Conservation (phyloP, 64 coral and sea anemone genomes). For the Platygyra sinensis region DNA sequence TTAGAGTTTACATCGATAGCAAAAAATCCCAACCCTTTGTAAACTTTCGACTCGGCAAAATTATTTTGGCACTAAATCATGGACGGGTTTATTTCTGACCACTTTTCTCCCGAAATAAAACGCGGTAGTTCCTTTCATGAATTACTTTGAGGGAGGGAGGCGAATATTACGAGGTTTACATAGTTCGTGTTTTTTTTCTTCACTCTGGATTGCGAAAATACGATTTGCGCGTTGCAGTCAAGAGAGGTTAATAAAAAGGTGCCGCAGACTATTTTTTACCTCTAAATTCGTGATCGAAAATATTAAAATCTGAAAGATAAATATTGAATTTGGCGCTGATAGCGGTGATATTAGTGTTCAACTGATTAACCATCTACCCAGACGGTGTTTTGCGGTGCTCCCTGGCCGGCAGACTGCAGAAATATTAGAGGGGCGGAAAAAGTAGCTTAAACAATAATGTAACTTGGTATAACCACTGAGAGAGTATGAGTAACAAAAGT, state of each 20-base stretch:
- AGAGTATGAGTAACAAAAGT: background rate
- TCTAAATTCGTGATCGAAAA: background rate
- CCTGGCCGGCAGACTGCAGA: background rate
- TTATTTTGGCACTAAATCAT: no score
- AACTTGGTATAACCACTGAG: background rate
- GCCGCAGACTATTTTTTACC: background rate
- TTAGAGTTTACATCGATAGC: no score
- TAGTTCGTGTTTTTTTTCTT: background rate
- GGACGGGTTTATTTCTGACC: no score
- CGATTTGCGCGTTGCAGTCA: background rate
- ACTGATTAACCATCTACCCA: background rate
- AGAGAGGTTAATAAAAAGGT: background rate
- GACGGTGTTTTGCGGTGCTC: background rate
- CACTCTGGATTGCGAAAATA: background rate
- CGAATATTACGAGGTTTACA: no score
- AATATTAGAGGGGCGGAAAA: background rate
- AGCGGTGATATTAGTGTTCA: background rate
- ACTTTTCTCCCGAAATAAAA: no score
- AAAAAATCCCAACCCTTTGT: no score
- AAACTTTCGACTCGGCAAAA: no score
- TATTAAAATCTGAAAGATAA: slow-evolving; percentile 1
- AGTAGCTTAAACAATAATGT: background rate
- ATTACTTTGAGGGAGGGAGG: no score
- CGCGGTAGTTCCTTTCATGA: no score
- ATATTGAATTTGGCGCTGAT: slow-evolving; percentile 3